These are phyloP conservation scores for Diadema setosum DNA, from an alignment of 35 echinoderm and acorn worm species.

Conservation along the genomic window DNA sequence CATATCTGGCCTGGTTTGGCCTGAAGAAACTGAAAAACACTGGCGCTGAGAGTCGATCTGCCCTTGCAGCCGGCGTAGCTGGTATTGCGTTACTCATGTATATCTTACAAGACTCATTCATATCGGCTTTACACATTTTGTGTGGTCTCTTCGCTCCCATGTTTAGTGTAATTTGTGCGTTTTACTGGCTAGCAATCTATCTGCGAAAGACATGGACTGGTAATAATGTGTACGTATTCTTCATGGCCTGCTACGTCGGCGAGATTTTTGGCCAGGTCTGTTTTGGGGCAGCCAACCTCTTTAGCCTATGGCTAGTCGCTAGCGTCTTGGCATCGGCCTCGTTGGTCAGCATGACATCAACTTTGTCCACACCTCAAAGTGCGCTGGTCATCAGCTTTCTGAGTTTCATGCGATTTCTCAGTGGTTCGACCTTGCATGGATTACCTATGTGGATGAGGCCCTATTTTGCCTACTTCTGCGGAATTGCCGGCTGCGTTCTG, in stretches of 20 bases:
- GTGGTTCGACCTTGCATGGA: slow-evolving; percentile 77
- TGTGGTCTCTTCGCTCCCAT: slow-evolving; percentile 93
- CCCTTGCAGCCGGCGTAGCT: slow-evolving; percentile 27
- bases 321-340: slow-evolving; percentile 70
- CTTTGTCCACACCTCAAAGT: slow-evolving; percentile 69
- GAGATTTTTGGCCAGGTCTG: slow-evolving; percentile 84
- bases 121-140: slow-evolving; percentile 69
- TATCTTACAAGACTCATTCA: slow-evolving; percentile 74
- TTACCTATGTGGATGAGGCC: slow-evolving; percentile 83
- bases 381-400: slow-evolving; percentile 90
- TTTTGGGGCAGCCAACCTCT: slow-evolving; percentile 73
- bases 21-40: slow-evolving; percentile 75
- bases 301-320: slow-evolving; percentile 71
- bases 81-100: slow-evolving; percentile 55
- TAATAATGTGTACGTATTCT: slow-evolving; percentile 97
- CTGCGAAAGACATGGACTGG: slow-evolving; percentile 94
- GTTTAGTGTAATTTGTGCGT: slow-evolving; percentile 91
- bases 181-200: slow-evolving; percentile 95
- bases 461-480: slow-evolving; percentile 95
- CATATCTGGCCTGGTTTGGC: slow-evolving; percentile 82
- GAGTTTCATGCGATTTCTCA: slow-evolving; percentile 96
- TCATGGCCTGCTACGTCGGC: slow-evolving; percentile 81
- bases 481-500: slow-evolving; percentile 85
- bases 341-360: slow-evolving; percentile 77
- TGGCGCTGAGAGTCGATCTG: slow-evolving; percentile 50